Evolutionary conservation across 2,113 vertebrate species (phyloP).

Genomic region (Kryptolebias marmoratus): DNA sequence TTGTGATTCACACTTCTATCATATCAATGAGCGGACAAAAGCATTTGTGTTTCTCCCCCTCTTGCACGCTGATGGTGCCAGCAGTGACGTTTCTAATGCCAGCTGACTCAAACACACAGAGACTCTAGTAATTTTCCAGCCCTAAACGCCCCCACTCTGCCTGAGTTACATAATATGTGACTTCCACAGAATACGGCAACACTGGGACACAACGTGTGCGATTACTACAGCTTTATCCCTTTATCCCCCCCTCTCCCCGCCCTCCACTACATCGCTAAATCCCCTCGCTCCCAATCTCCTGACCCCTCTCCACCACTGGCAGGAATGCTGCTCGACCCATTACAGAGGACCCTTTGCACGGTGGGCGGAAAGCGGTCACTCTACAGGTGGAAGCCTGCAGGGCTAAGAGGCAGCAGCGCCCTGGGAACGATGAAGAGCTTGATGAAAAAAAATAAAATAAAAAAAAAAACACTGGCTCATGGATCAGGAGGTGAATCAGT

Average conservation of each 20-base stretch:
- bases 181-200: slow-evolving; percentile 62
- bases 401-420: slow-evolving; percentile 8
- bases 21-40: not conserved
- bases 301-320: slow-evolving; percentile 21
- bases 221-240: slow-evolving; percentile 68
- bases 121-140: slow-evolving; percentile 71
- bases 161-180: slow-evolving; percentile 67
- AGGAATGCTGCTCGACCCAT: slow-evolving; percentile 44
- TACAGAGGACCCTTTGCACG: slow-evolving; percentile 5
- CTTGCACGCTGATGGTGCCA: slow-evolving; percentile 8
- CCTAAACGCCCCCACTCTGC: slow-evolving; percentile 38
- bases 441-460: slow-evolving; percentile 10
- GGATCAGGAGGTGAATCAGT: not conserved
- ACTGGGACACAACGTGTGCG: slow-evolving; percentile 54
- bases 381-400: slow-evolving; percentile 47
- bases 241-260: slow-evolving; percentile 5
- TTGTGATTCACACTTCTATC: not conserved
- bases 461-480: slow-evolving; percentile 8
- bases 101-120: slow-evolving; percentile 52
- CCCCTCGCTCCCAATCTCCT: slow-evolving; percentile 32
- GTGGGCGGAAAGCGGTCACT: slow-evolving; percentile 20
- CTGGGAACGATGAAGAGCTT: slow-evolving; percentile 6
- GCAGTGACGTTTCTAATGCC: slow-evolving; percentile 3
- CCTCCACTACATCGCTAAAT: slow-evolving; percentile 36
- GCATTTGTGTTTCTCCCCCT: not conserved